Conservation (phyloP, 1,140 invertebrate species). For the Lithobius niger region DNA sequence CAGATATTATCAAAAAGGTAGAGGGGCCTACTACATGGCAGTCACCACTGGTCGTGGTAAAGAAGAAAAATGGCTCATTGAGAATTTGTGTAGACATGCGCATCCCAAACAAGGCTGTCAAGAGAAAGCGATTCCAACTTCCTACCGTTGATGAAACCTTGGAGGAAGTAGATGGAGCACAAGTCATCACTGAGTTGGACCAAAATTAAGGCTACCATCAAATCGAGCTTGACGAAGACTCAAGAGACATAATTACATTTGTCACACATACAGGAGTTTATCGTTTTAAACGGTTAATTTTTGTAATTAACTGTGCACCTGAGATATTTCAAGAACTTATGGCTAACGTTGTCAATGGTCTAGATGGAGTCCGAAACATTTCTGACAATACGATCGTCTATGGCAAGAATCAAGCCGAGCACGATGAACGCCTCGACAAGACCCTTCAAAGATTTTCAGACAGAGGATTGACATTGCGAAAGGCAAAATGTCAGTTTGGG, state of each 20-base stretch:
- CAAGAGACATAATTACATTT: too few species aligned
- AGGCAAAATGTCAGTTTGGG: not conserved
- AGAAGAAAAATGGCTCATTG: not conserved
- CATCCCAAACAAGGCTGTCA: too few species aligned
- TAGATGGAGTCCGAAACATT: not conserved
- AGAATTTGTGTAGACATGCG: too few species aligned
- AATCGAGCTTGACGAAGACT: not conserved
- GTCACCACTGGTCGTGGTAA: not conserved
- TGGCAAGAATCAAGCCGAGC: not conserved
- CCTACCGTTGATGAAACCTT: too few species aligned
- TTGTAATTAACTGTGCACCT: too few species aligned
- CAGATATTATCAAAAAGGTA: not conserved
- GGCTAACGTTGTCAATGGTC: not conserved
- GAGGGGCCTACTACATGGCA: too few species aligned
- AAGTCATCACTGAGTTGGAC: too few species aligned
- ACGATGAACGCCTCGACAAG: not conserved
- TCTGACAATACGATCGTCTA: not conserved
- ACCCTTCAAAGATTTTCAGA: not conserved
- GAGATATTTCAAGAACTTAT: not conserved
- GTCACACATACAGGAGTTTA: too few species aligned
- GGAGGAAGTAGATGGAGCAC: too few species aligned
- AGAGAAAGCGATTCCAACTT: too few species aligned
- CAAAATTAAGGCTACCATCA: not conserved
- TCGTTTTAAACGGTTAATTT: too few species aligned
- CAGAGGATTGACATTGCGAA: not conserved